Evolutionary conservation across 2,113 vertebrate genomes (phyloP).

Genomic region (Macheiramphus alcinus): DNA sequence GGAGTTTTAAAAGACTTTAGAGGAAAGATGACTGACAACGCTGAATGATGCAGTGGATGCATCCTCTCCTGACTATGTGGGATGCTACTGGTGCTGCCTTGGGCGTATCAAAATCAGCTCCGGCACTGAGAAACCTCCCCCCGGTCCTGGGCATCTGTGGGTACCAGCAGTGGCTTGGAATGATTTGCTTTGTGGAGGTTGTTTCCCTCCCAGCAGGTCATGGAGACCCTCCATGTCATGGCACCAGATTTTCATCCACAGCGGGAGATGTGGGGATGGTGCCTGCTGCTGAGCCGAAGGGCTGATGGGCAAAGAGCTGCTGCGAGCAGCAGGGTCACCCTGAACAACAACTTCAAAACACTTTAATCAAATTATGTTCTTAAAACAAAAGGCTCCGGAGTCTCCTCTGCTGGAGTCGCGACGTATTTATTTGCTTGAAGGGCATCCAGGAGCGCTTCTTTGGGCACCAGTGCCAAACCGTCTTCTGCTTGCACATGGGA

Average conservation of each 20-base stretch:
- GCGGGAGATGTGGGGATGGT: background rate
- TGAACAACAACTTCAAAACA: conserved; percentile 7
- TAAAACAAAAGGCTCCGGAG: background rate
- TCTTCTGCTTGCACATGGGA: background rate
- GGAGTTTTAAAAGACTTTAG: background rate
- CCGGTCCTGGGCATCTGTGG: background rate
- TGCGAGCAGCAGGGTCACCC: background rate
- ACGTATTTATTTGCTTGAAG: background rate
- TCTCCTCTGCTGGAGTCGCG: background rate
- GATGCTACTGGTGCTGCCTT: background rate
- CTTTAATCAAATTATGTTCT: background rate
- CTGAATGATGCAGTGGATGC: background rate
- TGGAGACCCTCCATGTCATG: background rate
- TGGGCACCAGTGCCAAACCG: background rate
- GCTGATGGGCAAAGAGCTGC: background rate
- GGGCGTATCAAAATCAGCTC: rapidly evolving
- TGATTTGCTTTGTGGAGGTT: background rate
- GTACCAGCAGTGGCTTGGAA: background rate
- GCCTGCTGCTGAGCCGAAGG: background rate
- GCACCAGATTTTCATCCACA: background rate
- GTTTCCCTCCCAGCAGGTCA: background rate
- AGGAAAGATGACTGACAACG: background rate
- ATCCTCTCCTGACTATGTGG: background rate
- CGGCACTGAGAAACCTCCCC: background rate
- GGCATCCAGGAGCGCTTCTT: conserved; percentile 6